Base-by-base conservation (phyloP, 2,797 vertebrate species). In the Macrochelys suwanniensis region DNA sequence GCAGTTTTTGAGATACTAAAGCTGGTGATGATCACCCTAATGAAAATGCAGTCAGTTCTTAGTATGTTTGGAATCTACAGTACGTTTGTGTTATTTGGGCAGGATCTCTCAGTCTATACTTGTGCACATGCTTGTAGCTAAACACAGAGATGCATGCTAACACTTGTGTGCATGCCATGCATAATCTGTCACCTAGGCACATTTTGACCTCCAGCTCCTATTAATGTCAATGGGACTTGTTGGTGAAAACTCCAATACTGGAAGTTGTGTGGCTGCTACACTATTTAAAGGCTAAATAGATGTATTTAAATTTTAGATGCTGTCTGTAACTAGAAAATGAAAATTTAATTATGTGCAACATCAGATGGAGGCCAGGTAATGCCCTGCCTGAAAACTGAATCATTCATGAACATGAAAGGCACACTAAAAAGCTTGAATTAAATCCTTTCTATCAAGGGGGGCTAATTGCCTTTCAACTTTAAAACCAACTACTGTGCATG, bases 191-290 rank as follows among this genome's bases (percentile, higher is more conserved):
- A 42, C 9, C 37, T 47, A 16, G 37, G 23, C 25, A 45, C 25
- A 26, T 47, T 76, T 77, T 47, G 23, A 16, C 45, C 25, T 47
- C 6, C 45, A 47, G 45, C 5, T 47, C 42, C 45, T 47, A 9
- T 7, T 47, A 47, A 47, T 76, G 5, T 47, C 25, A 13, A 9
- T 28, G 74, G 45, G 42, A 9, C 59, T 82, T 94, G 45, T 85
- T 90, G 82, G 76, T 94, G 95, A 92, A 90, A 95, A 92, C 11
- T 87, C 56, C 87, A 87, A 90, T 94, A 92, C 88, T 86, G 84
- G 65, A 71, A 92, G 80, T 95, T 92, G 79, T 96, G 93, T 93
- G 96, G 77, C 42, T 92, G 74, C 85, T 74, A 42, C 94, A 92
- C 90, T 92, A 88, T 83, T 89, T 96, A 89, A 94, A 95, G 90